Base-by-base conservation (phyloP, 1,140 invertebrate species). In the Scaptomyza hsui region DNA sequence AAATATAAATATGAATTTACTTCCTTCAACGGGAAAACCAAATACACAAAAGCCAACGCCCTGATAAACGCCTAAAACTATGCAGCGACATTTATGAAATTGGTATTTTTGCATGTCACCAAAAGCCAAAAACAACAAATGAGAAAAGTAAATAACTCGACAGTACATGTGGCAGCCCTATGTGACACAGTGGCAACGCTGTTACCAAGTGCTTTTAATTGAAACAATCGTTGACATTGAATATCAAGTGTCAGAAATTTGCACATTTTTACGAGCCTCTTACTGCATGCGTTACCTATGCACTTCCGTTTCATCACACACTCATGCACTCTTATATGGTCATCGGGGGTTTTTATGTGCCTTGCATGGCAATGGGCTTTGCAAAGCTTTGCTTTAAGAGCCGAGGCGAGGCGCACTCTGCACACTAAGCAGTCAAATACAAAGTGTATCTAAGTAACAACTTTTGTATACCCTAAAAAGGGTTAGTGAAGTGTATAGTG, bases 1-100 rank as follows among this genome's bases (percentile, higher is more conserved):
- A 29, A 9, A 13, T 39, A 37, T 19, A 19, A 9, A 19, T 37
- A 32, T 21, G 4, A 12, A 18, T 37, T 37, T 37, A n/a, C 32
- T 37, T 37, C n/a, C 12, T 37, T 12, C 24, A 24, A 24, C 6
- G 59, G 59, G 59, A 70, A 56, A 70, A 32, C 18, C 10, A 21
- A 21, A 21, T 21, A 21, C 4, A 21, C 19, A 21, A 21, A 4
- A 71, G 68, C 52, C 37, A 75, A 48, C 29, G 32, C 60, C 29
- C 62, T 15, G 21, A 19, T 29, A 56, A 60, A 49, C 71, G 81
- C 81, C 82, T 74, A 63, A 74, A 85, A 86, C 81, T 77, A 77
- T 85, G 65, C 77, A 75, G 42, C 75, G 82, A 78, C 77, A 77
- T 86, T 86, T 85, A 49, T 78, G 85, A 86, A 85, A 85, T 85